Percentiles rank a stretch among this genome's conserved stretches.
These are phyloP conservation scores for Ambastaia sidthimunki DNA, from an alignment of 2,797 vertebrate species.

Conservation along the genomic window DNA sequence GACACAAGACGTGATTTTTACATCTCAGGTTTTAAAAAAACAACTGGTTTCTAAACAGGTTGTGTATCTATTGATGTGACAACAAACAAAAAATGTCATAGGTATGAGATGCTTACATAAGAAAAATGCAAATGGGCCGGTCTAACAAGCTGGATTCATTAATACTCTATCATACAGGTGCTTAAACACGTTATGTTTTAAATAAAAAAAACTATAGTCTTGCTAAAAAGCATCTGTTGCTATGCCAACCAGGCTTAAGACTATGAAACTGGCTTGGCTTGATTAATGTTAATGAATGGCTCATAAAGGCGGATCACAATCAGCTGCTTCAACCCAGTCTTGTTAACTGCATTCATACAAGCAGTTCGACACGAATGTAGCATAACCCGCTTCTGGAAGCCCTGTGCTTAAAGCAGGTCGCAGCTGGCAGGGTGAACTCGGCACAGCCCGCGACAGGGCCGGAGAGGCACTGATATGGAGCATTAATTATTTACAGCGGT, in stretches of 20 bases:
- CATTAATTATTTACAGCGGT: slow-evolving; percentile 55
- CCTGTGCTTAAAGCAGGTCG: slow-evolving; percentile 41
- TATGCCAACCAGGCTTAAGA: not conserved
- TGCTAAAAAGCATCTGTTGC: not conserved
- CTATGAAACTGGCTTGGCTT: slow-evolving; percentile 11
- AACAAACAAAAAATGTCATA: not conserved
- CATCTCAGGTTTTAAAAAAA: not conserved
- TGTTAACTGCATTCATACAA: slow-evolving; percentile 17
- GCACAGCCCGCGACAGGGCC: slow-evolving; percentile 28
- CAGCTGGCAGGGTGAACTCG: slow-evolving; percentile 35
- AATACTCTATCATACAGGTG: not conserved
- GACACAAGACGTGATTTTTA: not conserved
- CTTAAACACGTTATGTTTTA: not conserved
- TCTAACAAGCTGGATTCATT: not conserved
- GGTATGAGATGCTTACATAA: not conserved
- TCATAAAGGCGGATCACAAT: slow-evolving; percentile 12
- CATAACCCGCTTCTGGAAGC: slow-evolving; percentile 26
- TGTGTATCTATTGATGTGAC: not conserved
- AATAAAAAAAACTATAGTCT: not conserved
- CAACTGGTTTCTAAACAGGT: not conserved
- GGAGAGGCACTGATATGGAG: slow-evolving; percentile 48
- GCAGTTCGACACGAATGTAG: slow-evolving; percentile 17
- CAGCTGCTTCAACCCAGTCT: slow-evolving; percentile 11
- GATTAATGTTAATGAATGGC: slow-evolving; percentile 21
- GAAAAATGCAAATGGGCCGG: not conserved